These are phyloP conservation scores for Eumacrocentrus americanus DNA, from an alignment of 2,888 invertebrate genomes.

Conservation along the genomic window DNA sequence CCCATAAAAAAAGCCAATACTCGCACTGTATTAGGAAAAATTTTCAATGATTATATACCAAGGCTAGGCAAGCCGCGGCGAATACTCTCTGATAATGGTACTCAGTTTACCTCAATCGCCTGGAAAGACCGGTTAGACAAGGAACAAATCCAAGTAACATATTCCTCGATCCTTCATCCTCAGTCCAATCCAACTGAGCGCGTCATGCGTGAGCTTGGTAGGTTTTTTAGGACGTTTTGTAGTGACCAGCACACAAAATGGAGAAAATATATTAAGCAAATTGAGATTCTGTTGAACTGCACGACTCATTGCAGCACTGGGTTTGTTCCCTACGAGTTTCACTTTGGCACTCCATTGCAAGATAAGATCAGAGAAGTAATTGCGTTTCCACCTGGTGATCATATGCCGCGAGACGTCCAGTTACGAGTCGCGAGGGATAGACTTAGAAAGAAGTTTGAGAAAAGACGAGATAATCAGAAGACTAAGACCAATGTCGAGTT, in stretches of 20 bases:
- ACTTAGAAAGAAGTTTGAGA: slow-evolving; percentile 5
- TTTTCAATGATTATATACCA: slow-evolving; percentile 17
- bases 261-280: no score
- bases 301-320: slow-evolving; percentile 30
- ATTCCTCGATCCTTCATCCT: slow-evolving; percentile 33
- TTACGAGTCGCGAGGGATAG: slow-evolving; percentile 16
- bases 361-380: slow-evolving; percentile 18
- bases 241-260: slow-evolving; percentile 30
- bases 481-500: background rate
- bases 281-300: slow-evolving; percentile 24
- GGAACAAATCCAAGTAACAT: background rate
- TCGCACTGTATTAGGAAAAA: slow-evolving; percentile 16
- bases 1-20: slow-evolving; percentile 39
- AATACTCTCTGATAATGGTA: slow-evolving; percentile 44
- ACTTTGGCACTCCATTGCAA: slow-evolving; percentile 10
- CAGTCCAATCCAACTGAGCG: slow-evolving; percentile 40
- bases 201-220: slow-evolving; percentile 38
- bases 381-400: background rate
- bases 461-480: slow-evolving; percentile 4
- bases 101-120: slow-evolving; percentile 35
- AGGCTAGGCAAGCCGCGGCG: slow-evolving; percentile 30
- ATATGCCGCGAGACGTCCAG: slow-evolving; percentile 5
- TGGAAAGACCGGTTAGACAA: slow-evolving; percentile 29
- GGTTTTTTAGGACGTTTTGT: slow-evolving; percentile 30
- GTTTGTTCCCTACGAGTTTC: slow-evolving; percentile 28